These are phyloP conservation scores for Tholera decimalis DNA, from an alignment of 2,888 invertebrate genomes.

Conservation along the genomic window DNA sequence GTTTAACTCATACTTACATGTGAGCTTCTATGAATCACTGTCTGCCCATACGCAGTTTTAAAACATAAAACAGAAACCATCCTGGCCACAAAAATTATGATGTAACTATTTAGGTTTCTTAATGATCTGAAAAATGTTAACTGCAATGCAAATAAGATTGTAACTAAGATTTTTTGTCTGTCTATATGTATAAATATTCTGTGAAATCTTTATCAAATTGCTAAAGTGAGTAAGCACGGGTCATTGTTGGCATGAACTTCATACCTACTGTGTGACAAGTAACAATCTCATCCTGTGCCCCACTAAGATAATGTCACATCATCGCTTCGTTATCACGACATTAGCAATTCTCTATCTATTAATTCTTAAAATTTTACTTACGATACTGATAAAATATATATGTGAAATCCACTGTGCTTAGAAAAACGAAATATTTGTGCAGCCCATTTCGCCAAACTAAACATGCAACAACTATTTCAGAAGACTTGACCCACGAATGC, in stretches of 20 bases:
- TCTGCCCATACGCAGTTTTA: slow-evolving; percentile 8
- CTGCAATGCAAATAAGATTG: neutral
- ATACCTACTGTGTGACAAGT: slow-evolving; percentile 59
- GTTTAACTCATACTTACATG: slow-evolving; percentile 25
- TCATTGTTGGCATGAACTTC: slow-evolving; percentile 53
- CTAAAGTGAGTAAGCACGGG: slow-evolving; percentile 49
- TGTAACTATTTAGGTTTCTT: slow-evolving; percentile 4
- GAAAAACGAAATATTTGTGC: neutral
- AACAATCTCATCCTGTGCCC: slow-evolving; percentile 73
- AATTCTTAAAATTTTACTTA: slow-evolving; percentile 27
- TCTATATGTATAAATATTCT: slow-evolving; percentile 8
- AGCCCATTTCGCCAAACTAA: neutral
- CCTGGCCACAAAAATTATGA: slow-evolving; percentile 1
- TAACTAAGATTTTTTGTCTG: slow-evolving; percentile 3
- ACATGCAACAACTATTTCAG: neutral
- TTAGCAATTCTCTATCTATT: slow-evolving; percentile 53
- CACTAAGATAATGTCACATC: slow-evolving; percentile 70
- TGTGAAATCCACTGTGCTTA: neutral
- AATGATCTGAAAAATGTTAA: neutral
- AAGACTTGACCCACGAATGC: slow-evolving; percentile 6
- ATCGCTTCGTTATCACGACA: slow-evolving; percentile 53
- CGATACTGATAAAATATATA: slow-evolving; percentile 7
- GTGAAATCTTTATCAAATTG: slow-evolving; percentile 44
- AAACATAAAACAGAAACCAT: neutral
- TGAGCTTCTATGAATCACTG: slow-evolving; percentile 21